Evolutionary conservation across 2,888 invertebrate genomes (phyloP), one percentile per base, ranked within the genome.

Genomic region (Pristionchus japonicus): DNA sequence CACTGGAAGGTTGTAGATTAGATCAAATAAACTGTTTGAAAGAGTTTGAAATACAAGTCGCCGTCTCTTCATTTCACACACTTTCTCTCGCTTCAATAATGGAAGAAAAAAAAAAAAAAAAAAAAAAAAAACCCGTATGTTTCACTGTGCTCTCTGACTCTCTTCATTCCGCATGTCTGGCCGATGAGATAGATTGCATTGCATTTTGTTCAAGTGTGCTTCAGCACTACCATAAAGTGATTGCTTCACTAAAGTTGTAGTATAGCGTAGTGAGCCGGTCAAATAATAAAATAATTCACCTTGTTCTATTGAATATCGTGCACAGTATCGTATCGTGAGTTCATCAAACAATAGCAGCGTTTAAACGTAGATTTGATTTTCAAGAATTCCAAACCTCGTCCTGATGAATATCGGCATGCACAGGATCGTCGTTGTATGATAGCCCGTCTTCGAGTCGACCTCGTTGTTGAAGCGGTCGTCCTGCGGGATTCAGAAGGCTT

Each of bases 321-420:
- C n/a, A n/a, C n/a, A n/a, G n/a, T n/a, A n/a, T n/a, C n/a, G n/a
- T n/a, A n/a, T n/a, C n/a, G n/a, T n/a, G n/a, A n/a, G n/a, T n/a
- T n/a, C n/a, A n/a, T n/a, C n/a, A n/a, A n/a, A n/a, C n/a, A n/a
- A n/a, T n/a, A n/a, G n/a, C n/a, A n/a, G n/a, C n/a, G n/a, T n/a
- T n/a, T n/a, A n/a, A n/a, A n/a, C n/a, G n/a, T n/a, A n/a, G n/a
- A n/a, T n/a, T n/a, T n/a, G n/a, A n/a, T n/a, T n/a, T n/a, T n/a
- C n/a, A n/a, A n/a, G n/a, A n/a, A n/a, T n/a, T n/a, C n/a, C n/a
- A n/a, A 57, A 87, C 95, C 96, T 96, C 57, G 96, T 96, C 89
- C 97, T 95, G 31, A 97, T 97, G 95, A 96, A 97, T 70, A 97
- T 97, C 0, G 97, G 97, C 97, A 97, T 97, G 95, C 97, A 97